Conservation (phyloP, 2,113 vertebrate species). For the Craseonycteris thonglongyai region DNA sequence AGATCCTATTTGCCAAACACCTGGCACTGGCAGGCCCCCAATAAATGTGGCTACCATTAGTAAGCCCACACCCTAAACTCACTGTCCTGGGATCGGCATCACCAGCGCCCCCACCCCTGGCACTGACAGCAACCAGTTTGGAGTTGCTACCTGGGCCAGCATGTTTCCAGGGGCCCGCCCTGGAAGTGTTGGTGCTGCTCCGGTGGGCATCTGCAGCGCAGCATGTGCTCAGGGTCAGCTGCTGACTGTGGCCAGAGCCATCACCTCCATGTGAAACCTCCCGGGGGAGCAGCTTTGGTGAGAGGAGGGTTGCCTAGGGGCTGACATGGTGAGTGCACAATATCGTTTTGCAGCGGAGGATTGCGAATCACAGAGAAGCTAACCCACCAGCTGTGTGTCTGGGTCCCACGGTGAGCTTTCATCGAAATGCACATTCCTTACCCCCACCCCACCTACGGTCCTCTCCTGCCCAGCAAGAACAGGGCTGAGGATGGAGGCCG, state of each 20-base stretch:
- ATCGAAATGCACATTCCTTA: not conserved
- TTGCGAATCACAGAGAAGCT: not conserved
- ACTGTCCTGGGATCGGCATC: not conserved
- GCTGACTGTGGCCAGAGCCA: not conserved
- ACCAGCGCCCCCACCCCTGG: not conserved
- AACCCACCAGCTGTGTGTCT: fast-evolving
- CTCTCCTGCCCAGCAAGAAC: not conserved
- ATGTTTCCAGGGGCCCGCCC: not conserved
- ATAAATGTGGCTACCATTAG: not conserved
- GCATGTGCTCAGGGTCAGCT: not conserved
- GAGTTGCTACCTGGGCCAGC: not conserved
- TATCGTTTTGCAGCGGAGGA: not conserved
- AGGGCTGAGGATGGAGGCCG: fast-evolving
- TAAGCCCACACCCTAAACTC: not conserved
- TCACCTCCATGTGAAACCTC: not conserved
- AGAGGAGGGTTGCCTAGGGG: not conserved
- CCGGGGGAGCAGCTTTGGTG: too few species aligned
- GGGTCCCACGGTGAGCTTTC: not conserved
- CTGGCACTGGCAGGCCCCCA: not conserved
- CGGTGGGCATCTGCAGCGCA: not conserved
- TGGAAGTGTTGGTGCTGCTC: not conserved
- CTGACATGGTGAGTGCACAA: fast-evolving
- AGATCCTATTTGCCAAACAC: not conserved
- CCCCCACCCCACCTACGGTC: too few species aligned
- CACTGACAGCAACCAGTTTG: too few species aligned